These are phyloP conservation scores for Octodonta nipae DNA, from an alignment of 2,888 invertebrate species.

Conservation along the genomic window DNA sequence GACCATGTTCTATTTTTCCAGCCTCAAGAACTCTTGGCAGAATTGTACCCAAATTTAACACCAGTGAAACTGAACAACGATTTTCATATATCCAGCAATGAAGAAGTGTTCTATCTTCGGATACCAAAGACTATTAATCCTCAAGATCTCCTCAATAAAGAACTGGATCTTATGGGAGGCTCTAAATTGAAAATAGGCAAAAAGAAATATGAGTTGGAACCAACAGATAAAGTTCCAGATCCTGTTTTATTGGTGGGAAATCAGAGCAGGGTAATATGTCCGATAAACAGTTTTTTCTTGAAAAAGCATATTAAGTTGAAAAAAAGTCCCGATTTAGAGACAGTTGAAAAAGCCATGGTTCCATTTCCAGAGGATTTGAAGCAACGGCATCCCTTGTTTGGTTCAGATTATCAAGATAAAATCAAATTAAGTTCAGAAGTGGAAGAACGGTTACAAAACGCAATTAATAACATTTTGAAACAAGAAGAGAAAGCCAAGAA, in stretches of 20 bases:
- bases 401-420: constrained; percentile 21
- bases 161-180: constrained; percentile 14
- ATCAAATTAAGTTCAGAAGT: constrained; percentile 20
- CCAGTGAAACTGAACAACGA: too few relatives aligned
- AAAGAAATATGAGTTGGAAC: constrained; percentile 17
- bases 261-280: constrained; percentile 13
- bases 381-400: constrained; percentile 26
- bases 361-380: constrained; percentile 21
- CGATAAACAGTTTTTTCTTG: constrained; percentile 16
- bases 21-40: too few relatives aligned
- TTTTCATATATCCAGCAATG: too few relatives aligned
- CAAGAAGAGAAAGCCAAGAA: constrained; percentile 10
- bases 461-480: constrained; percentile 10
- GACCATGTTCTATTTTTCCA: too few relatives aligned
- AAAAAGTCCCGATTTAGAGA: constrained; percentile 8
- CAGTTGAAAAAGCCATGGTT: constrained; percentile 12
- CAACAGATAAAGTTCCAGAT: constrained; percentile 11
- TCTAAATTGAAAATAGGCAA: constrained; percentile 17
- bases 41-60: too few relatives aligned
- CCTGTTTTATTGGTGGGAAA: constrained; percentile 11
- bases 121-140: constrained; percentile 19
- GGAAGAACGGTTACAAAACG: constrained; percentile 17
- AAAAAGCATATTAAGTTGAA: constrained; percentile 17
- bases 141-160: constrained; percentile 10
- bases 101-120: too few relatives aligned